These are phyloP conservation scores for Lycaon pictus DNA, from an alignment of 2,113 vertebrate genomes.

Conservation along the genomic window DNA sequence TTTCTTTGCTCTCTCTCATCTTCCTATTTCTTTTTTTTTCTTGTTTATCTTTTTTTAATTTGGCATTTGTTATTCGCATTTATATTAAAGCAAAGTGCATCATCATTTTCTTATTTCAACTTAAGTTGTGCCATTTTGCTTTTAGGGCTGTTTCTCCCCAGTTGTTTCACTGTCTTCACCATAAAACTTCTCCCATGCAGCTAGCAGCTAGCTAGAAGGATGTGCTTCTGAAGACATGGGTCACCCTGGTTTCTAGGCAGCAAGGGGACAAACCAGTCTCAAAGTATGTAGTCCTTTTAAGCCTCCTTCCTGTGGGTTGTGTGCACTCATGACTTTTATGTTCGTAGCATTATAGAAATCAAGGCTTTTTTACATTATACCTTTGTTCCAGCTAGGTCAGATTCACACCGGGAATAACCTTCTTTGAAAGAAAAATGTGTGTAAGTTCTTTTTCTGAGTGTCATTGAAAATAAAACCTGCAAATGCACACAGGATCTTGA, in stretches of 20 bases:
- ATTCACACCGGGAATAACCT: not conserved
- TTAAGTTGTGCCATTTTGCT: not conserved
- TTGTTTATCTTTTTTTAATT: constrained; percentile 93
- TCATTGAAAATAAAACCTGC: not conserved
- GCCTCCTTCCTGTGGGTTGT: not conserved
- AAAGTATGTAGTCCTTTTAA: not conserved
- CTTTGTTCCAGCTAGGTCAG: not conserved
- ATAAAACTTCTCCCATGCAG: not conserved
- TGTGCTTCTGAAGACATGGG: not conserved
- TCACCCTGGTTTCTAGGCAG: not conserved
- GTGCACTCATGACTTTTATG: not conserved
- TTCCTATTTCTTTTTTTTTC: not conserved
- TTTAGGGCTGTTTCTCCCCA: not conserved
- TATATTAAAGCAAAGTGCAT: constrained; percentile 99
- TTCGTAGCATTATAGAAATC: not conserved
- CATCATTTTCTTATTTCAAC: not conserved
- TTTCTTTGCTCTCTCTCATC: not conserved
- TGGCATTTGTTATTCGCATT: constrained; percentile 99
- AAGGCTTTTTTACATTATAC: not conserved
- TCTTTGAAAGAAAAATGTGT: not conserved
- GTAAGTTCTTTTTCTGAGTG: not conserved
- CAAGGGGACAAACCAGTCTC: not conserved
- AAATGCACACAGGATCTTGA: not conserved
- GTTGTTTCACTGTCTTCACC: not conserved
- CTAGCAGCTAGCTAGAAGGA: too few relatives aligned